Evolutionary conservation across 2,113 vertebrate genomes (phyloP), one percentile per base, ranked within the genome.

Genomic region (Takifugu flavidus): DNA sequence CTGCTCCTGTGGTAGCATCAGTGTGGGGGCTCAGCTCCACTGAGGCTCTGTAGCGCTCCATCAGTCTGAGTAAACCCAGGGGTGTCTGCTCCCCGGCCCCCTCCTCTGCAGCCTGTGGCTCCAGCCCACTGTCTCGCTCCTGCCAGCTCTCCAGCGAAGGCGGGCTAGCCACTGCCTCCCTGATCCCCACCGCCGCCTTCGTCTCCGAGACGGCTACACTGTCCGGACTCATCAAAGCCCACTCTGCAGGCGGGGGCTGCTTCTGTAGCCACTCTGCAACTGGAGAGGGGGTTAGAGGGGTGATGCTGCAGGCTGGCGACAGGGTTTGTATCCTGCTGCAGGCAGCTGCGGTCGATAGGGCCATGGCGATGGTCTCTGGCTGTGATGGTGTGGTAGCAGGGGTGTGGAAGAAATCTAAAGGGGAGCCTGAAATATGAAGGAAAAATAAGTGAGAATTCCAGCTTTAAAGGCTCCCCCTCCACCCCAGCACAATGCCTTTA

Each of bases 331-430:
- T 59, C 27, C 60, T 74, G 65, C 51, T 61, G 29, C 80, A 54
- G 51, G 75, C 70, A 13, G 75, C 55, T 25, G 69, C 39, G 25
- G 76, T 61, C 69, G 83, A 69, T 4, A 80, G 67, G 47, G 82
- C 78, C 86, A 88, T 81, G 66, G 77, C 74, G 42, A 70, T 51
- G 34, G 87, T 73, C 43, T 85, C 77, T 34, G 75, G 77, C 67
- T 85, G 79, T 6, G 83, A 82, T 57, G 85, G 90, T 1, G 86
- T 88, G 67, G 83, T 79, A 1, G 90, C 83, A 67, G 86, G 80
- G 4, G 88, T 90, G 53, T 89, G 88, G 81, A 86, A 91, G 58
- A 91, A 84, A 80, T 90, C 88, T 65, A 87, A 70, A 75, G 87
- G 83, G 59, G 89, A 90, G 50, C 78, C 87, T 88, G 55, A 62